Evolutionary conservation across 1,140 invertebrate genomes (phyloP).

Genomic region (Mamestra configurata): DNA sequence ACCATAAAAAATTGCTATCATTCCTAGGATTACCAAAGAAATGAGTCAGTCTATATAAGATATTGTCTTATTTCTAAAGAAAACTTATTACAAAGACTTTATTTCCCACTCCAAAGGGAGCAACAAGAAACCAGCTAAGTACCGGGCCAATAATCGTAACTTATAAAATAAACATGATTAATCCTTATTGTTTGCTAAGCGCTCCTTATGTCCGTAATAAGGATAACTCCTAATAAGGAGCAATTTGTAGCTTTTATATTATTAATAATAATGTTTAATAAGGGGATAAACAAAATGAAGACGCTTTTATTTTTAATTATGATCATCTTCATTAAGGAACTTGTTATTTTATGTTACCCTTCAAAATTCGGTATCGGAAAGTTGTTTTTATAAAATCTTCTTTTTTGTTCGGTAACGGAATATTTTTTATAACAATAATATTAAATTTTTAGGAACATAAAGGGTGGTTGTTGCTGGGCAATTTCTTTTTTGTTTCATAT

Average conservation of each 20-base stretch:
- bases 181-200: conserved; percentile 9
- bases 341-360: conserved; percentile 37
- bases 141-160: background rate
- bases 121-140: background rate
- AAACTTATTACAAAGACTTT: background rate
- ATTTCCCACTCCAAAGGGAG: background rate
- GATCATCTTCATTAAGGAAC: conserved; percentile 25
- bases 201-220: background rate
- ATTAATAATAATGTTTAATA: conserved; percentile 8
- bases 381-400: background rate
- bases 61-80: background rate
- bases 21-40: no score
- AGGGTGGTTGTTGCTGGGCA: background rate
- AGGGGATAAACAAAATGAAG: conserved; percentile 13
- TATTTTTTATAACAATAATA: background rate
- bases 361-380: background rate
- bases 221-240: conserved; percentile 31
- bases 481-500: background rate
- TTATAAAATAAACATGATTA: background rate
- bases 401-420: background rate
- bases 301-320: conserved; percentile 43
- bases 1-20: no score
- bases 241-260: conserved; percentile 34
- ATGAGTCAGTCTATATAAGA: no score
- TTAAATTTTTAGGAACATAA: background rate